Conservation (phyloP, 2,797 vertebrate genomes). For the Chrosomus eos region DNA sequence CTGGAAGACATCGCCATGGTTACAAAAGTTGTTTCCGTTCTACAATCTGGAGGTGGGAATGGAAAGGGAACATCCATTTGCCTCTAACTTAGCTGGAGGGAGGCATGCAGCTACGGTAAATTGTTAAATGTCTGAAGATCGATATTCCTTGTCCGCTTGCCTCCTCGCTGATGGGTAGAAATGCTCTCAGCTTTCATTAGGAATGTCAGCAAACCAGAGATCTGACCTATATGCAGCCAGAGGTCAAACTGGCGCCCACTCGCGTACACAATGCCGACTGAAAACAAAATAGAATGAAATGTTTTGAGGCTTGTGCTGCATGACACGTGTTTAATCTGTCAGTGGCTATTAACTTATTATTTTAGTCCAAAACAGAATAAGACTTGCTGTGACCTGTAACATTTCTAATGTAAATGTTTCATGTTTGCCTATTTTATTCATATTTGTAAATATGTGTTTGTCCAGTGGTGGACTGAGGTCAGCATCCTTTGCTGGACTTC, state of each 20-base stretch:
- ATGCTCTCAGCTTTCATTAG: conserved; percentile 46
- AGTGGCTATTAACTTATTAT: background rate
- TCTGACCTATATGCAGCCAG: conserved; percentile 64
- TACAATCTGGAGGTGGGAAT: background rate
- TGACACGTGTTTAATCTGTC: background rate
- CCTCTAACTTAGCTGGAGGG: background rate
- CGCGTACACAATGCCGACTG: background rate
- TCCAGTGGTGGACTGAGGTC: background rate
- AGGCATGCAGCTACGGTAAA: conserved; percentile 19
- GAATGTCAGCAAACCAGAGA: conserved; percentile 53
- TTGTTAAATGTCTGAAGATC: conserved; percentile 51
- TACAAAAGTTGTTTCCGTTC: conserved; percentile 9
- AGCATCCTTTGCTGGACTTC: conserved; percentile 9
- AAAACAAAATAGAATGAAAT: conserved; percentile 24
- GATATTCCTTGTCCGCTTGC: conserved; percentile 30
- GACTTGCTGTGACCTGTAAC: background rate
- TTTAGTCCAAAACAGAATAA: background rate
- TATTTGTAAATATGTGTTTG: background rate
- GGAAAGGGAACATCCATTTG: conserved; percentile 18
- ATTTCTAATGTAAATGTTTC: background rate
- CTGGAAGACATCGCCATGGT: conserved; percentile 19
- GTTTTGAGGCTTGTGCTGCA: background rate
- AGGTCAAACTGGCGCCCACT: conserved; percentile 36
- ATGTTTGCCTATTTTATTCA: background rate
- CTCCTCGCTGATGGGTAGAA: conserved; percentile 25